Evolutionary conservation across 2,797 vertebrate genomes (phyloP).

Genomic region (Peromyscus attwateri): DNA sequence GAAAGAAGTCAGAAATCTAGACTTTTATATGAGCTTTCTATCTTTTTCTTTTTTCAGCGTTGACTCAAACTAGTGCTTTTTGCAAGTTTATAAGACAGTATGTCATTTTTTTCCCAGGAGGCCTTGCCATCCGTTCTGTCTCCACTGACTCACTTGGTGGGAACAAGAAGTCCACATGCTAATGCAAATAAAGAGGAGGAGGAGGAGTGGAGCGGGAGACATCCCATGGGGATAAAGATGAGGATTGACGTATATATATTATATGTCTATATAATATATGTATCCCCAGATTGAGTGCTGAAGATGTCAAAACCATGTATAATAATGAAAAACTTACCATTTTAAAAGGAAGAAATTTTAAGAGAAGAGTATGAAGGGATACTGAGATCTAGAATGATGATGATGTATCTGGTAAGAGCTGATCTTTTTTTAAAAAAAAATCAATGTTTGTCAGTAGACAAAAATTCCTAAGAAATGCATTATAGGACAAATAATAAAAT

Average conservation of each 20-base stretch:
- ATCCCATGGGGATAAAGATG: constrained; percentile 18
- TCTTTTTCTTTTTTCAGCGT: constrained; percentile 35
- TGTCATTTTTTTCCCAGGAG: constrained; percentile 64
- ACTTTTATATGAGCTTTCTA: constrained; percentile 54
- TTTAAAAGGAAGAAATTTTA: constrained; percentile 42
- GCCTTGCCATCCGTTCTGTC: constrained; percentile 67
- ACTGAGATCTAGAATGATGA: constrained; percentile 41
- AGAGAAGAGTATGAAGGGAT: constrained; percentile 49
- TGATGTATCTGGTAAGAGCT: constrained; percentile 59
- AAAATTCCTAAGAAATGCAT: constrained; percentile 48
- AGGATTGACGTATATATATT: not conserved
- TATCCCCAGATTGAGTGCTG: constrained; percentile 24
- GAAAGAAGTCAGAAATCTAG: constrained; percentile 65
- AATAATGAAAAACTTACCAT: constrained; percentile 30
- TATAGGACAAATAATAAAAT: constrained; percentile 23
- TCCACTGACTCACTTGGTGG: constrained; percentile 74
- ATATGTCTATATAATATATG: not conserved
- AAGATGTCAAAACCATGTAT: constrained; percentile 41
- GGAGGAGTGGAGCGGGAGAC: not conserved
- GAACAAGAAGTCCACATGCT: constrained; percentile 71
- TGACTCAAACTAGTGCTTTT: constrained; percentile 66
- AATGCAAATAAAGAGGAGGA: constrained; percentile 61
- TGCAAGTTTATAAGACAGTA: constrained; percentile 72
- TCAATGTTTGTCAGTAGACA: constrained; percentile 2
- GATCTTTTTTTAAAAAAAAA: constrained; percentile 38